Evolutionary conservation across 2,888 invertebrate species (phyloP), one percentile per base, ranked within the genome.

Genomic region (Alentia gelatinosa): DNA sequence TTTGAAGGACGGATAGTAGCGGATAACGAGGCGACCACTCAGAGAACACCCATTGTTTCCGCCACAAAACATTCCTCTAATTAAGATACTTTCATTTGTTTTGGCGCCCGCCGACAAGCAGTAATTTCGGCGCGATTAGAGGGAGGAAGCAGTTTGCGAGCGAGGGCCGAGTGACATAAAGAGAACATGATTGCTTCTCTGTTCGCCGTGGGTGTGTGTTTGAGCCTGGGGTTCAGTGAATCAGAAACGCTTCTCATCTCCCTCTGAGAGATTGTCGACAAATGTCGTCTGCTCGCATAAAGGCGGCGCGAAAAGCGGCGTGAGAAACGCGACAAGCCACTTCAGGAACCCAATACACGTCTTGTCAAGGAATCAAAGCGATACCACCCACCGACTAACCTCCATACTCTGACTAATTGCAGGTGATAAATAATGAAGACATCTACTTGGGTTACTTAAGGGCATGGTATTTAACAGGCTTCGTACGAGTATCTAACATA

Each of bases 41-140:
- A 40, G 30, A 83, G 37, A 83, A 42, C 47, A 26, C 47, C 42
- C 86, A 86, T 86, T 86, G 86, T 86, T 86, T 86, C 42, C 12
- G 47, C 35, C 15, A 30, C 35, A 86, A 42, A 86, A 42, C 83
- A 42, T n/a, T 30, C 47, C 86, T 86, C 50, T 86, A 86, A 86
- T 86, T 86, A 86, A 86, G 86, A 86, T 50, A 86, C 47, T 47
- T 50, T 26, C 86, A 50, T 86, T 86, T 86, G 86, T 86, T 86
- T 86, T 86, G 86, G 3, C 47, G 86, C 47, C 86, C 9, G 86
- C 47, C 30, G 47, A 30, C 86, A 33, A 35, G 86, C 47, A 33
- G 15, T 86, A 86, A 86, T 86, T 47, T 33, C 12, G 47, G 30
- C 47, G 26, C 33, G 86, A 86, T 86, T 86, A 86, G 26, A 86